Percentiles rank a stretch among this genome's conserved stretches.
Evolutionary conservation across 2,888 invertebrate species (phyloP).

Genomic region (Pyrrhia umbra): DNA sequence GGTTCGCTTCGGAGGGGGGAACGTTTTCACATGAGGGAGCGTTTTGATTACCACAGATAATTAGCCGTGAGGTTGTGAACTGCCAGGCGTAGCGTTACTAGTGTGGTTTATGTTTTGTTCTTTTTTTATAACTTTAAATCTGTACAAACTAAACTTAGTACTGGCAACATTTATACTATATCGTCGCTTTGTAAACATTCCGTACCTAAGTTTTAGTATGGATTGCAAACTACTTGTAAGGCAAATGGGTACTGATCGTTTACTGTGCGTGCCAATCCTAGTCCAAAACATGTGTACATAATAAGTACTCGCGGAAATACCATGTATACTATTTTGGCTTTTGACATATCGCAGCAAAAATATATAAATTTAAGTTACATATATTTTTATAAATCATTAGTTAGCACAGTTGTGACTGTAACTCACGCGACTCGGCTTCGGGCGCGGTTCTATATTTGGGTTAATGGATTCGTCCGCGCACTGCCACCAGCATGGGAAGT

Average conservation of each 20-base stretch:
- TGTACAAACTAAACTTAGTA: constrained; percentile 14
- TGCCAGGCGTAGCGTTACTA: constrained; percentile 35
- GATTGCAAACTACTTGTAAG: constrained; percentile 37
- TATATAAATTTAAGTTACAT: neutral
- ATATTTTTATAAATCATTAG: constrained; percentile 47
- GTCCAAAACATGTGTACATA: constrained; percentile 18
- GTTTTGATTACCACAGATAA: constrained; percentile 74
- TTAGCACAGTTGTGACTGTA: constrained; percentile 64
- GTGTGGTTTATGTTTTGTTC: constrained; percentile 17
- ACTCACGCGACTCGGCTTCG: constrained; percentile 78
- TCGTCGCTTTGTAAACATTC: constrained; percentile 29
- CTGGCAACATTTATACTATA: constrained; percentile 6
- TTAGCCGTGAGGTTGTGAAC: constrained; percentile 68
- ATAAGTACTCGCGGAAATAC: neutral
- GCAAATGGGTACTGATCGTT: constrained; percentile 3
- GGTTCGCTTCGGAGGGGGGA: constrained; percentile 69
- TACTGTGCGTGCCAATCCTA: constrained; percentile 16
- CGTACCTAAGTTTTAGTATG: constrained; percentile 31
- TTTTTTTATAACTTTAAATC: neutral
- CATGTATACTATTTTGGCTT: neutral
- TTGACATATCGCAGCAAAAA: constrained; percentile 19
- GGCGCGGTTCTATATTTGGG: constrained; percentile 90
- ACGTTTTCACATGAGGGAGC: constrained; percentile 73
- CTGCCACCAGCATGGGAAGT: constrained; percentile 85
- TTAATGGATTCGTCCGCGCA: constrained; percentile 89